Evolutionary conservation across 2,113 vertebrate genomes (phyloP), one percentile per base, ranked within the genome.

Genomic region (Echinops telfairi): DNA sequence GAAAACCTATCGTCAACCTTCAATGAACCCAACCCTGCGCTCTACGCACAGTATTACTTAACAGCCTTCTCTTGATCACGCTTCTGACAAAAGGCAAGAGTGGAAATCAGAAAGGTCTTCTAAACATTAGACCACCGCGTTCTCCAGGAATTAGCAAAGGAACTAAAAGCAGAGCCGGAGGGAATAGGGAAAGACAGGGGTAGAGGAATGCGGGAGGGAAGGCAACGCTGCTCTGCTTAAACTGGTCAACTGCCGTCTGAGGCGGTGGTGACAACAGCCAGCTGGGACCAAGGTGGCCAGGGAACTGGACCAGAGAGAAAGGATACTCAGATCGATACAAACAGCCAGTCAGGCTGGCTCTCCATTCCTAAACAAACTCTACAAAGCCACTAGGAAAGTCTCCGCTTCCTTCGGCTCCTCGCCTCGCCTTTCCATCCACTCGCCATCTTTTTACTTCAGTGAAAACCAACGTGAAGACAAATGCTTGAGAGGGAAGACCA

Each of bases 1-100:
- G 79, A 89, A 94, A 92, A 76, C 25, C 47, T 83, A 60, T 47
- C 68, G 87, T 83, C 38, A 86, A 81, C 60, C 47, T 60, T 84
- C 78, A 85, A 9, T 20, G 14, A 62, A 77, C 40, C 84, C 87
- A 12, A 73, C 70, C 60, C 84, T 92, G 62, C 36, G 36, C 14
- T 70, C 12, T 2, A 92, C 83, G 79, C 87, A 86, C 68, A 79
- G 1, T 57, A 60, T 62, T 82, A 81, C 36, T 33, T 53, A 1
- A 16, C 33, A 81, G 36, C 93, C 82, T 36, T 80, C 17, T 68
- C 62, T 83, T 23, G 83, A 40, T 64, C 81, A 68, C 43, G 58
- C 36, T 80, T 33, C n/a, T 70, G 25, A 86, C 12, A 66, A 91
- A 88, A 90, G 64, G 27, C 40, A 92, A 75, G 77, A 60, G 70